Conservation (phyloP, 2,113 vertebrate genomes). For the Silurus meridionalis region DNA sequence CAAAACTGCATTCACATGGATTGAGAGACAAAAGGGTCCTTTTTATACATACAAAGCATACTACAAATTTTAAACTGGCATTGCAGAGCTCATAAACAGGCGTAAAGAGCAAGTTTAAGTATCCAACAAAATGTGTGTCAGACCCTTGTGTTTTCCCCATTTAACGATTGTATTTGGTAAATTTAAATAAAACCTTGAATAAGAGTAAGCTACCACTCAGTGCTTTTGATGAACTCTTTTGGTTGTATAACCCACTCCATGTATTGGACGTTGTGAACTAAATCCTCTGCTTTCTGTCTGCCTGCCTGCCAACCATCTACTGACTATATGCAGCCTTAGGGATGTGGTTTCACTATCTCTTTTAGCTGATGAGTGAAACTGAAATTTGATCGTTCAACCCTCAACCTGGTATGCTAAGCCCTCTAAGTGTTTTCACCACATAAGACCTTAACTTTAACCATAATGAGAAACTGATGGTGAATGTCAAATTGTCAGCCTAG, state of each 20-base stretch:
- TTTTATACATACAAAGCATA: background rate
- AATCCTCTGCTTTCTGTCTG: background rate
- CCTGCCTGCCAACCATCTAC: background rate
- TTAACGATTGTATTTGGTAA: background rate
- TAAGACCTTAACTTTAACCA: background rate
- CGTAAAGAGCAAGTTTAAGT: background rate
- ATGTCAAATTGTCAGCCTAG: background rate
- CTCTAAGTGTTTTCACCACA: conserved; percentile 3
- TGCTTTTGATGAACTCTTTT: background rate
- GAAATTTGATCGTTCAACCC: conserved; percentile 15
- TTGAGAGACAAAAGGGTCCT: background rate
- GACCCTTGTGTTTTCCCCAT: background rate
- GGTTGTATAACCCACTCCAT: background rate
- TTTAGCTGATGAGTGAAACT: background rate
- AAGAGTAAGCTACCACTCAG: background rate
- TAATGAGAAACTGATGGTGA: background rate
- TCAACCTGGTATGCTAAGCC: background rate
- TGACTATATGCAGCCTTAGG: background rate
- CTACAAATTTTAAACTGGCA: background rate
- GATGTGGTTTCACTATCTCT: background rate
- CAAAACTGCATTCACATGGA: background rate
- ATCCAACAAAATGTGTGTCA: background rate
- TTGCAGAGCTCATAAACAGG: background rate
- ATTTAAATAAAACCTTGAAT: background rate
- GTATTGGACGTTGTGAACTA: background rate